Conservation (phyloP, 2,888 invertebrate species). For the Hypomecis atomaria region DNA sequence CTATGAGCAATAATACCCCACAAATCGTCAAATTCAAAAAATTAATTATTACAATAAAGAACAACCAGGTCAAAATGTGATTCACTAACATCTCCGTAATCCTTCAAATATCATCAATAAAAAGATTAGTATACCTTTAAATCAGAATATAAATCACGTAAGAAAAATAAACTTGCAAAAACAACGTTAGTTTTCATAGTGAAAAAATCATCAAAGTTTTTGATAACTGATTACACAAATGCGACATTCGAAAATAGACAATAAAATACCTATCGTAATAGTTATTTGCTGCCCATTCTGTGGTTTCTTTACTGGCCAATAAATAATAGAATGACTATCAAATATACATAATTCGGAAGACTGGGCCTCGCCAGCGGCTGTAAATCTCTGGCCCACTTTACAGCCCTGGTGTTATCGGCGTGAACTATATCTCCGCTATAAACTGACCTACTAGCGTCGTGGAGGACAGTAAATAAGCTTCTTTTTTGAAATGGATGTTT, state of each 20-base stretch:
- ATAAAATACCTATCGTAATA: not conserved
- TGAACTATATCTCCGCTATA: conserved; percentile 20
- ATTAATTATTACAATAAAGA: too few relatives aligned
- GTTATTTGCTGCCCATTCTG: not conserved
- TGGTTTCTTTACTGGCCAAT: not conserved
- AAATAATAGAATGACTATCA: not conserved
- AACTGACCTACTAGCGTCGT: conserved; percentile 10
- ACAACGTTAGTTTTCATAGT: too few relatives aligned
- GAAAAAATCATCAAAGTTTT: too few relatives aligned
- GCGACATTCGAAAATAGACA: not conserved
- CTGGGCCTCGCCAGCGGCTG: not conserved
- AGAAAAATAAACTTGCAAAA: too few relatives aligned
- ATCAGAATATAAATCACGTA: too few relatives aligned
- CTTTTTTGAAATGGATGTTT: too few relatives aligned
- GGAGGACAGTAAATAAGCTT: conserved; percentile 11
- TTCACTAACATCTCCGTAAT: too few relatives aligned
- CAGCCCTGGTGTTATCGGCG: conserved; percentile 18
- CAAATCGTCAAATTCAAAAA: too few relatives aligned
- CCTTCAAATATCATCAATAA: too few relatives aligned
- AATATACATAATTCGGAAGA: conserved; percentile 7
- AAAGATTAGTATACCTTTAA: too few relatives aligned
- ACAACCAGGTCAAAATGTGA: too few relatives aligned
- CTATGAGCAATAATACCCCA: too few relatives aligned
- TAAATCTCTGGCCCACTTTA: conserved; percentile 20
- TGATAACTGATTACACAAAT: not conserved